Percentiles rank a stretch among this genome's conserved stretches.
These are phyloP conservation scores for Plotosus lineatus DNA, from an alignment of 2,113 vertebrate genomes.

Conservation along the genomic window DNA sequence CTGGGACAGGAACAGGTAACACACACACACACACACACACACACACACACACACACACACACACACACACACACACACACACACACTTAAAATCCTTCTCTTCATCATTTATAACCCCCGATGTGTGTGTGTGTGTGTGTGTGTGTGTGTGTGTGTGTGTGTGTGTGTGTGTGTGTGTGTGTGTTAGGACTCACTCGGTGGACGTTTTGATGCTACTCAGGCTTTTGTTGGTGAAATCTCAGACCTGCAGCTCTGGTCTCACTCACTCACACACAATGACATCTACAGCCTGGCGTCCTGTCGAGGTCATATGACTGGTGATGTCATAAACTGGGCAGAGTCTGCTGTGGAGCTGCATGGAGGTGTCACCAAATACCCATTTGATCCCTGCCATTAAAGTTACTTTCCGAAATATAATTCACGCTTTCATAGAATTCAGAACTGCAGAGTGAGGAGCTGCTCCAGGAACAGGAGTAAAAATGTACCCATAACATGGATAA, in stretches of 20 bases:
- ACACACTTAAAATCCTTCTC: neutral
- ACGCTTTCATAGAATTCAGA: neutral
- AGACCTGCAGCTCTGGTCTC: slow-evolving; percentile 81
- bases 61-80: neutral
- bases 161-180: neutral
- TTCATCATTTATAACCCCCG: neutral
- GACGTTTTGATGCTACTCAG: slow-evolving; percentile 79
- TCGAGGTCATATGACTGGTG: slow-evolving; percentile 69
- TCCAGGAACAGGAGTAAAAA: neutral
- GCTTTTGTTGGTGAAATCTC: slow-evolving; percentile 81
- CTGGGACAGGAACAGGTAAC: slow-evolving; percentile 82
- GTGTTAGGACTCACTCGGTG: slow-evolving; percentile 77
- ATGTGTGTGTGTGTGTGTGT: neutral
- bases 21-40: neutral
- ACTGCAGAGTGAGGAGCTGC: neutral
- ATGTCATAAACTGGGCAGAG: slow-evolving; percentile 76
- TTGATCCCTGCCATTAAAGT: slow-evolving; percentile 73
- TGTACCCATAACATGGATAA: neutral
- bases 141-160: neutral
- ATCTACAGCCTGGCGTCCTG: slow-evolving; percentile 76
- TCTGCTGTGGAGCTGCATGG: slow-evolving; percentile 75
- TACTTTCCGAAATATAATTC: neutral
- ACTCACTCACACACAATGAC: slow-evolving; percentile 70
- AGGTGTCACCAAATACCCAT: slow-evolving; percentile 74
- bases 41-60: slow-evolving; percentile 11